phyloP scores from a whole-genome alignment of 2,888 invertebrate genomes.

The Psylliodes chrysocephalus region DNA sequence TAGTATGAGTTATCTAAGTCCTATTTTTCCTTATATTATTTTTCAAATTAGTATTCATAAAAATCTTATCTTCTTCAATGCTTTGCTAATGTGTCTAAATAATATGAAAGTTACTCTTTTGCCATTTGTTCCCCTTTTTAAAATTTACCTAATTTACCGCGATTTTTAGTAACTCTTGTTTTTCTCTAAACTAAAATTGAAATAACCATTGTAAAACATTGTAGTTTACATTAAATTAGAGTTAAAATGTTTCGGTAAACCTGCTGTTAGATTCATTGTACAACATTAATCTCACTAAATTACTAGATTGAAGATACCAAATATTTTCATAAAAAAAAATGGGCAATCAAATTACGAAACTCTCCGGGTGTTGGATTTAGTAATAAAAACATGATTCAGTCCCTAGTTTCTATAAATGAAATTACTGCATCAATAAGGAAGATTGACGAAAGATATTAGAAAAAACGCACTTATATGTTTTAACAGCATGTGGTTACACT shows the following conservation, averaged over 20 bases:
- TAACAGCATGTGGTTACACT: not conserved
- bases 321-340: constrained; percentile 19
- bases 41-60: too few relatives aligned
- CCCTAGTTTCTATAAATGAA: not conserved
- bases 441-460: constrained; percentile 1
- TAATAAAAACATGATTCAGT: constrained; percentile 13
- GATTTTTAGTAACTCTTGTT: too few relatives aligned
- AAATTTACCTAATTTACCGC: too few relatives aligned
- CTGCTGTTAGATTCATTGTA: constrained; percentile 25
- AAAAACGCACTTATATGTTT: constrained; percentile 14
- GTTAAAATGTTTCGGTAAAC: constrained; percentile 1
- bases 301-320: constrained; percentile 15
- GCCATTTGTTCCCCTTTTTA: too few relatives aligned
- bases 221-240: too few relatives aligned
- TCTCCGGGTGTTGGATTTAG: constrained; percentile 26
- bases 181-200: too few relatives aligned
- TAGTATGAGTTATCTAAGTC: too few relatives aligned
- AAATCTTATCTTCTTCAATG: too few relatives aligned
- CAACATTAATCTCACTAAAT: constrained; percentile 13
- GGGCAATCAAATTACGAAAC: constrained; percentile 9
- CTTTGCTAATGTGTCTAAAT: too few relatives aligned
- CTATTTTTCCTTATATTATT: too few relatives aligned
- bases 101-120: too few relatives aligned
- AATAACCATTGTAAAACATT: too few relatives aligned
- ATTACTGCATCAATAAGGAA: not conserved